Base-by-base conservation (phyloP, 2,113 vertebrate species). In the Pangasianodon gigas region DNA sequence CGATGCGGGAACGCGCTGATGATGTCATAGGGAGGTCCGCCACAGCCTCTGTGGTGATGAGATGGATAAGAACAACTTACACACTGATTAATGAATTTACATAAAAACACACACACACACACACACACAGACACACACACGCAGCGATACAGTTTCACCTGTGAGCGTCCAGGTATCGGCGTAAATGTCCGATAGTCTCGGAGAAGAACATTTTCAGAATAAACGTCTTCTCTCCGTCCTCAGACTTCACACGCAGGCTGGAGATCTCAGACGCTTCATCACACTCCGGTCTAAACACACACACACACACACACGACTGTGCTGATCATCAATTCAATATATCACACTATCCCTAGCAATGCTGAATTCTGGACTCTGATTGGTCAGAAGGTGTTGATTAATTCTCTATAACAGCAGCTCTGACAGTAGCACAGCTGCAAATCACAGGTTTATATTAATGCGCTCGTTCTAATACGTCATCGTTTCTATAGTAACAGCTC, bases 241-340 rank as follows among this genome's bases (percentile, higher is more conserved):
- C 98, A 0, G 97, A 98, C 88, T 94, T 97, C 93, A 99, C 88
- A 44, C 97, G 96, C 65, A 99, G 96, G 0, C 93, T 95, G 92
- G 95, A 94, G 77, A 93, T 54, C 0, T 10, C 91, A 0, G n/a
- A 26, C 62, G 14, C 60, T 71, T 87, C 51, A 26, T 87, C 88
- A 52, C 81, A 52, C 51, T 90, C 87, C 74, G 84, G 44, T 32
- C 95, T 95, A 46, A 10, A 89, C 71, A 26, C 67, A 89, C 60
- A 82, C 19, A 16, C 52, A 62, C 48, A 41, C 71, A 41, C 32
- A 32, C 29, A 37, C 37, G 37, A 37, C 37, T 37, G 37, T 58
- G 6, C 67, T 16, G n/a, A 37, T 18, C 1, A 2, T 3, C 29
- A 2, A 26, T 3, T 65, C 21, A 62, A 26, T 6, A 29, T 19